Percentiles rank a stretch among this genome's conserved stretches.
Conservation (phyloP, 2,797 vertebrate species). For the Helostoma temminkii region DNA sequence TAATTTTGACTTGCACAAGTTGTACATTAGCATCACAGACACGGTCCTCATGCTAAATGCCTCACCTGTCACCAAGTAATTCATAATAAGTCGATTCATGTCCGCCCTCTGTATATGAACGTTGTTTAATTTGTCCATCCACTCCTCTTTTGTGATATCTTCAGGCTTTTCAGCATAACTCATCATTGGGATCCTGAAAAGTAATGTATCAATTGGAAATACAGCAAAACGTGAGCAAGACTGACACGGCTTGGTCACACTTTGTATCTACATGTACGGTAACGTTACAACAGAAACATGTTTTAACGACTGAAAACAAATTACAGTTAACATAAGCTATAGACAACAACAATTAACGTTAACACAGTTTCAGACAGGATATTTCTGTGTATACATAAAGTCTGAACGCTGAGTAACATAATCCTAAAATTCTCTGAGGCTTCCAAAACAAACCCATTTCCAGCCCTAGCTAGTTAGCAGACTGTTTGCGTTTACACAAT, state of each 20-base stretch:
- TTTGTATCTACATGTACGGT: constrained; percentile 59
- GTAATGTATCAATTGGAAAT: constrained; percentile 13
- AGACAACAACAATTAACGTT: neutral
- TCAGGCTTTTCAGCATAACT: constrained; percentile 97
- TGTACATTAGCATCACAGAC: neutral
- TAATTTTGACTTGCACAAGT: neutral
- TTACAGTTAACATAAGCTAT: neutral
- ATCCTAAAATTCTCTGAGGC: constrained; percentile 25
- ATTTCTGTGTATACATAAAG: neutral
- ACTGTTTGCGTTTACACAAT: constrained; percentile 39
- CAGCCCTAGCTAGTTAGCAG: constrained; percentile 65
- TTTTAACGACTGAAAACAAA: neutral
- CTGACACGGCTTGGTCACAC: constrained; percentile 76
- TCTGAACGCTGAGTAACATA: neutral
- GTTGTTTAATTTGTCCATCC: constrained; percentile 98
- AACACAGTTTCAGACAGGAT: accelerated
- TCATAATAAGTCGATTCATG: constrained; percentile 99
- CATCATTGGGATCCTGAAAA: constrained; percentile 87
- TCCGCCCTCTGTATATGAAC: constrained; percentile 97
- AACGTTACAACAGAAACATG: constrained; percentile 4
- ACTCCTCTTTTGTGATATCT: constrained; percentile 96
- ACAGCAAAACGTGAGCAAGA: constrained; percentile 64
- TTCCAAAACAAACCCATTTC: constrained; percentile 78
- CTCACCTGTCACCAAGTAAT: constrained; percentile 97
- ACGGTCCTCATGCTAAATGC: neutral